phyloP scores from a whole-genome alignment of 2,888 invertebrate genomes.

The Oxyteleia sp. region DNA sequence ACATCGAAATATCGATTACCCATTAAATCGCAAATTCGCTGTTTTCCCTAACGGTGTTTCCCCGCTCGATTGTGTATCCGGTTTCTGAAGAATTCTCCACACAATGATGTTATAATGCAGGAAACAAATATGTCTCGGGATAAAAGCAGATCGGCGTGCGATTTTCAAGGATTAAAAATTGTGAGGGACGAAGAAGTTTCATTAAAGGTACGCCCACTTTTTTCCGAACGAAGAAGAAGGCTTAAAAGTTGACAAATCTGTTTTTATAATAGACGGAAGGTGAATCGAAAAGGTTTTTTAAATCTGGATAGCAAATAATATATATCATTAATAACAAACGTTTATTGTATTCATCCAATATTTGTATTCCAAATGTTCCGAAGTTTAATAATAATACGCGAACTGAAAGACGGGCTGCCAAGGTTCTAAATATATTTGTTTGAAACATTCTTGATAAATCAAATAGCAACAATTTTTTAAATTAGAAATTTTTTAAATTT shows the following conservation, averaged over 20 bases:
- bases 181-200: background rate
- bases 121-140: background rate
- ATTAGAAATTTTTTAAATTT: too few species aligned
- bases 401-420: too few species aligned
- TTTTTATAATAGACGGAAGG: slow-evolving; percentile 3
- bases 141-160: background rate
- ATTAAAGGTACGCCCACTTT: slow-evolving; percentile 4
- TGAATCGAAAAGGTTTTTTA: slow-evolving; percentile 2
- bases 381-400: too few species aligned
- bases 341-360: too few species aligned
- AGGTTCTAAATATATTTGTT: too few species aligned
- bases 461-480: too few species aligned
- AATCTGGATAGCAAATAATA: too few species aligned
- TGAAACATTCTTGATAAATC: too few species aligned
- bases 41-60: slow-evolving; percentile 45
- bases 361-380: too few species aligned
- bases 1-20: slow-evolving; percentile 54
- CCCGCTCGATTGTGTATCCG: slow-evolving; percentile 13
- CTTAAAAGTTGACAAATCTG: slow-evolving; percentile 23
- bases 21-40: slow-evolving; percentile 47
- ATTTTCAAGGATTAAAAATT: slow-evolving; percentile 14
- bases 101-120: background rate
- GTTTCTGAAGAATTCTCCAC: slow-evolving; percentile 17
- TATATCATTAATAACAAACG: too few species aligned
- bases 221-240: slow-evolving; percentile 4